A percentile compares a stretch with the other conserved stretches of the same genome.
Conservation (phyloP, 1,140 invertebrate species). For the Ericerus pela region DNA sequence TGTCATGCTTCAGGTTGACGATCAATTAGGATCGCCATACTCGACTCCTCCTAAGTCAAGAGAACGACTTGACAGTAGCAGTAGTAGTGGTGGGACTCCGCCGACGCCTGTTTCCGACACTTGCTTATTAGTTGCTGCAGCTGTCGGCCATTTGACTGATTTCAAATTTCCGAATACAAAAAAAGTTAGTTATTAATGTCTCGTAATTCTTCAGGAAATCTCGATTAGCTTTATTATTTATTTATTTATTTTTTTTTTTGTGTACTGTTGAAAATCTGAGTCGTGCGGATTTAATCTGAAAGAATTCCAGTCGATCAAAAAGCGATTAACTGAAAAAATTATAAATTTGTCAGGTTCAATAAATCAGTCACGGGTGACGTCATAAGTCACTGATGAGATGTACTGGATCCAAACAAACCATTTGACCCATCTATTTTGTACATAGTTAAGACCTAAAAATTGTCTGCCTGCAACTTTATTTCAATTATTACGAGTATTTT, state of each 20-base stretch:
- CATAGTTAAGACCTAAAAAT: too few relatives aligned
- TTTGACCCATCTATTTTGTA: too few relatives aligned
- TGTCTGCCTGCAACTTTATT: too few relatives aligned
- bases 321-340: too few relatives aligned
- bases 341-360: too few relatives aligned
- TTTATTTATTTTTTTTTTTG: background rate
- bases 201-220: background rate
- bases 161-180: slow-evolving; percentile 85
- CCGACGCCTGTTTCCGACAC: slow-evolving; percentile 48
- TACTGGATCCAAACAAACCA: too few relatives aligned
- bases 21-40: background rate
- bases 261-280: background rate
- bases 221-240: background rate
- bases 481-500: too few relatives aligned
- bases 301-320: too few relatives aligned
- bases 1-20: background rate
- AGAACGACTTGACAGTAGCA: slow-evolving; percentile 3
- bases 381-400: too few relatives aligned
- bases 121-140: slow-evolving; percentile 60
- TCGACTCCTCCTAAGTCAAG: background rate
- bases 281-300: slow-evolving; percentile 4
- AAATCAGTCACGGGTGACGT: too few relatives aligned
- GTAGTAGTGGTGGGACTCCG: slow-evolving; percentile 31
- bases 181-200: slow-evolving; percentile 38
- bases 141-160: slow-evolving; percentile 57